Percentiles rank a stretch among this genome's conserved stretches.
Conservation (phyloP, 2,797 vertebrate genomes). For the Serranus cabrilla region DNA sequence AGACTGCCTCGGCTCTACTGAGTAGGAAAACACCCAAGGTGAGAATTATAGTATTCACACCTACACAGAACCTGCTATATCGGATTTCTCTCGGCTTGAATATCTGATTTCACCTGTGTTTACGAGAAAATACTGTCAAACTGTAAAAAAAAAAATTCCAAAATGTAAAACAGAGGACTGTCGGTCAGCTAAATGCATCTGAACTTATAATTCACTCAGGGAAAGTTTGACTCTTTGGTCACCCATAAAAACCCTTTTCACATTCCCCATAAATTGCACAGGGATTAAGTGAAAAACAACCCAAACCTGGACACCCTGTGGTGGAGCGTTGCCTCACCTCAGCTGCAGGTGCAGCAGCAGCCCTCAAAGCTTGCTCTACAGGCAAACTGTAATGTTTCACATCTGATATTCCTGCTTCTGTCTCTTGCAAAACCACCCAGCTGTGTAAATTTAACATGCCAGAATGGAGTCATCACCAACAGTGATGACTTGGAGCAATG, state of each 20-base stretch:
- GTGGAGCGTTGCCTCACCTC: not conserved
- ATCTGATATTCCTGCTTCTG: conserved; percentile 47
- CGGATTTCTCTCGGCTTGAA: conserved; percentile 26
- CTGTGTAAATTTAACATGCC: conserved; percentile 61
- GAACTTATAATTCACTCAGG: not conserved
- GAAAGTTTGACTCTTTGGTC: not conserved
- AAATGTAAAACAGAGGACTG: not conserved
- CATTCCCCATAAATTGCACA: not conserved
- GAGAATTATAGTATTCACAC: conserved; percentile 68
- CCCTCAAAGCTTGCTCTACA: conserved; percentile 27
- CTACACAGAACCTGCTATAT: conserved; percentile 48
- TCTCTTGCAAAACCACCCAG: conserved; percentile 50
- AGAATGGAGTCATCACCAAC: conserved; percentile 56
- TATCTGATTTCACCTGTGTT: conserved; percentile 37
- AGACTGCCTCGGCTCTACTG: conserved; percentile 50
- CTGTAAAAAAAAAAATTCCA: not conserved
- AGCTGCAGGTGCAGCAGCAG: conserved; percentile 35
- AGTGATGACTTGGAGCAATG: conserved; percentile 41
- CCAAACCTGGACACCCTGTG: conserved; percentile 3
- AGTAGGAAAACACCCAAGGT: conserved; percentile 62
- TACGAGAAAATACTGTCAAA: conserved; percentile 11
- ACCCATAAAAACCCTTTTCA: not conserved
- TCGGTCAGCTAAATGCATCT: not conserved
- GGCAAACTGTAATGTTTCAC: conserved; percentile 41
- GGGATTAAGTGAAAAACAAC: not conserved